These are phyloP conservation scores for Bruchidius siliquastri DNA, from an alignment of 2,888 invertebrate species.

Conservation along the genomic window DNA sequence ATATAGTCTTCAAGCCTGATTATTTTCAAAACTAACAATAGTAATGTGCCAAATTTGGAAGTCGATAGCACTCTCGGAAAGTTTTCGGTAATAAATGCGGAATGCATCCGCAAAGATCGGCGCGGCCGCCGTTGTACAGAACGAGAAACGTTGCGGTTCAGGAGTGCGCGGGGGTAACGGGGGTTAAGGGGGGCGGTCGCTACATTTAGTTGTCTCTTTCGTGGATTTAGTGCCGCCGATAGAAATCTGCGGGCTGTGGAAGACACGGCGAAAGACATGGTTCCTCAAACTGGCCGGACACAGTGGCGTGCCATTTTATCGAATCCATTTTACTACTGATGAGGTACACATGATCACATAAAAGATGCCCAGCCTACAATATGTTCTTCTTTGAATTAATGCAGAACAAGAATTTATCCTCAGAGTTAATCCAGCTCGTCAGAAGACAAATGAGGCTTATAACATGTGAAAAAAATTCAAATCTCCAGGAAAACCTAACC, in stretches of 20 bases:
- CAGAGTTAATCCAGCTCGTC: too few species aligned
- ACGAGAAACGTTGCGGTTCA: background rate
- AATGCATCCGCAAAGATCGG: background rate
- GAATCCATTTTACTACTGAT: background rate
- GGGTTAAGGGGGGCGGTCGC: constrained; percentile 25
- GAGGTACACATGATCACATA: too few species aligned
- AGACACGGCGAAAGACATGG: constrained; percentile 28
- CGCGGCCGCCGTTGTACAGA: background rate
- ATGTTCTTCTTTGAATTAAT: too few species aligned
- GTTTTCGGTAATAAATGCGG: background rate
- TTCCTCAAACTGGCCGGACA: constrained; percentile 21
- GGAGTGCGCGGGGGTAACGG: constrained; percentile 9
- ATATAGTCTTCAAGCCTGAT: too few species aligned
- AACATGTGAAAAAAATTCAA: too few species aligned
- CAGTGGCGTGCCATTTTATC: background rate
- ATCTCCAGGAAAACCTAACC: too few species aligned
- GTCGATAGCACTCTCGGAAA: background rate
- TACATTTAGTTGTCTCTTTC: constrained; percentile 36
- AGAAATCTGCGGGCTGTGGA: constrained; percentile 39
- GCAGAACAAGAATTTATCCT: too few species aligned
- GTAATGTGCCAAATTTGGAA: too few species aligned
- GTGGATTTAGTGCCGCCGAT: constrained; percentile 44
- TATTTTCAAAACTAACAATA: too few species aligned
- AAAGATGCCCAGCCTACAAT: too few species aligned
- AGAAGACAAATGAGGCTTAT: too few species aligned